phyloP scores from a whole-genome alignment of 2,797 vertebrate genomes.

The Schizopygopsis pylzovi region DNA sequence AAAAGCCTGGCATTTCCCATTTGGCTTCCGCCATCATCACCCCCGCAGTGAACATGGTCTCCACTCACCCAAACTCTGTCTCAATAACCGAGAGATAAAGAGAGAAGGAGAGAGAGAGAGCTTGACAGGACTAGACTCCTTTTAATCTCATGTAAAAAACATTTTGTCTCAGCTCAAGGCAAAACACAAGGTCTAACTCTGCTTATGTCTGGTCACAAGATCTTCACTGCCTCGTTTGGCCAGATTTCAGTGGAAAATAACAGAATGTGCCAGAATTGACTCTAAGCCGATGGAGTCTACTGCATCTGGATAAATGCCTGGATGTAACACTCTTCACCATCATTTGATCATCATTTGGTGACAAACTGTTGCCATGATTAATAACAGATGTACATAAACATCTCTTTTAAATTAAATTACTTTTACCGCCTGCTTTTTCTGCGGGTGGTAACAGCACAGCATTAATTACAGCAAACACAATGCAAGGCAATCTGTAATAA shows the following conservation, averaged over 20 bases:
- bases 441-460: not conserved
- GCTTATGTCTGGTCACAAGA: slow-evolving; percentile 30
- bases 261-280: not conserved
- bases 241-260: slow-evolving; percentile 34
- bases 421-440: not conserved
- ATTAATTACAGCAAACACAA: slow-evolving; percentile 9
- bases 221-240: slow-evolving; percentile 15
- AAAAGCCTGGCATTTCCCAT: slow-evolving; percentile 35
- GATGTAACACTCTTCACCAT: slow-evolving; percentile 7
- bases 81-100: not conserved
- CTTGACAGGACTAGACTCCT: not conserved
- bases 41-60: slow-evolving; percentile 14
- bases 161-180: slow-evolving; percentile 29
- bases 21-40: slow-evolving; percentile 17
- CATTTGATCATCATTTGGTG: not conserved
- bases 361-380: not conserved
- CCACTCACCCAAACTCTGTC: not conserved
- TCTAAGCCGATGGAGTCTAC: not conserved
- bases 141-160: slow-evolving; percentile 17
- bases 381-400: not conserved
- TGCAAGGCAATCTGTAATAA: not conserved
- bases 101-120: not conserved
- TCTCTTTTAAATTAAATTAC: not conserved
- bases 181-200: slow-evolving; percentile 31
- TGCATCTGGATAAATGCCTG: slow-evolving; percentile 22